Evolutionary conservation across 2,888 invertebrate genomes (phyloP), one percentile per base, ranked within the genome.

Genomic region (Drosophila algonquin): DNA sequence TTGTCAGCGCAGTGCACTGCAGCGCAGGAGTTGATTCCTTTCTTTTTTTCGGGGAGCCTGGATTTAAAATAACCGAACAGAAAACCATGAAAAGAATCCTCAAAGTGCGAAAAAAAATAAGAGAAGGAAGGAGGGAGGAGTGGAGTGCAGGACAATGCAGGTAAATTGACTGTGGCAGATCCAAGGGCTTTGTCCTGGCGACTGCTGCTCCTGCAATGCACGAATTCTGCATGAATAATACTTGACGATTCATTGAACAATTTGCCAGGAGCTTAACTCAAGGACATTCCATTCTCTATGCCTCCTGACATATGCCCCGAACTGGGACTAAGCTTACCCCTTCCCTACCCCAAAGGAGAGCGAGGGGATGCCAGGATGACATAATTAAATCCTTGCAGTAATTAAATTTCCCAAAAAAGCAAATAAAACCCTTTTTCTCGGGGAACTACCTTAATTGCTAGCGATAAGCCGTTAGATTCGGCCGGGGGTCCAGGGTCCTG

Each of bases 301-400:
- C 32, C n/a, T n/a, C 24, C 48, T 53, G 44, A 50, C 65, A 54
- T 63, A 21, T 24, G 65, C 32, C 30, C 18, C 62, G 45, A 63
- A 56, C 50, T 45, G 18, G n/a, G 18, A 30, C 57, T 47, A 27
- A 47, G 57, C 21, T 47, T 32, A 18, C 27, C 16, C 16, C 10
- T 6, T 9, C 14, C n/a, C 54, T 45, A n/a, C 24, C 48, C 48
- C 35, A 40, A n/a, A 24, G 7, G 27, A 32, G 10, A 3, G 32
- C 10, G 40, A 4, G 2, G 1, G 6, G 1, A 14, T 2, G 40
- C 7, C 40, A n/a, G 69, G 68, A 85, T 85, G 87, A 87, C 85
- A 91, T 91, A 91, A 91, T 91, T 91, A 91, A 91, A 91, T 91
- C 91, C 90, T 87, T 89, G 90, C 91, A 89, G 90, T 90, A 91